Base-by-base conservation (phyloP, 2,888 invertebrate species). In the Mellilla xanthometata region DNA sequence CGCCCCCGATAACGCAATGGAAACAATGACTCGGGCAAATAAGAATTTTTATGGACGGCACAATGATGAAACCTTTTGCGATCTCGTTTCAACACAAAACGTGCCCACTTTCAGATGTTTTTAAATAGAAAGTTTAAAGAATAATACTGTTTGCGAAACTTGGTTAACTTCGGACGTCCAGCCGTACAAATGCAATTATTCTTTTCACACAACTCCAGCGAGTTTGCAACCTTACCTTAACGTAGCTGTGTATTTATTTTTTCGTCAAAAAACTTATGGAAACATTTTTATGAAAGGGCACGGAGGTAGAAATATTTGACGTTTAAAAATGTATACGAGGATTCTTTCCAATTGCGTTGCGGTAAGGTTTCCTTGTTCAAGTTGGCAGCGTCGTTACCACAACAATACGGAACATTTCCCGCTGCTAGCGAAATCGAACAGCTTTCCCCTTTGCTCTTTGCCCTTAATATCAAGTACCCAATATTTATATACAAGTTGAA, bases 311-410 rank as follows among this genome's bases (percentile, higher is more conserved):
- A 55, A 50, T 55, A 32, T 67, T 63, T 60, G 54, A 58, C 56
- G 64, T 67, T 60, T 58, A 57, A 73, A 76, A 71, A 65, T 60
- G 54, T 61, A 81, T 80, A 68, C 68, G 62, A 56, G 83, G 83
- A 68, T 83, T 85, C 84, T 75, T 81, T 79, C 72, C 82, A 77
- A 83, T 83, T 75, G 76, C 68, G 71, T 60, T 51, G 66, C 69
- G 48, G 55, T 79, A 76, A 39, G 86, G 81, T 63, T 81, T 84
- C 85, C 52, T 66, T 73, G 68, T 76, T 76, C 68, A 73, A 65
- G 58, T 71, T 60, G 54, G 56, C 61, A 51, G 54, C 61, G 55
- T 52, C 55, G 62, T 58, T 58, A 60, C 58, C 60, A 65, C 67
- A 69, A 72, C 66, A 71, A 79, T 67, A 68, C 65, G 67, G 68